phyloP scores from a whole-genome alignment of 2,888 invertebrate species.

The Toxonevra muliebris region DNA sequence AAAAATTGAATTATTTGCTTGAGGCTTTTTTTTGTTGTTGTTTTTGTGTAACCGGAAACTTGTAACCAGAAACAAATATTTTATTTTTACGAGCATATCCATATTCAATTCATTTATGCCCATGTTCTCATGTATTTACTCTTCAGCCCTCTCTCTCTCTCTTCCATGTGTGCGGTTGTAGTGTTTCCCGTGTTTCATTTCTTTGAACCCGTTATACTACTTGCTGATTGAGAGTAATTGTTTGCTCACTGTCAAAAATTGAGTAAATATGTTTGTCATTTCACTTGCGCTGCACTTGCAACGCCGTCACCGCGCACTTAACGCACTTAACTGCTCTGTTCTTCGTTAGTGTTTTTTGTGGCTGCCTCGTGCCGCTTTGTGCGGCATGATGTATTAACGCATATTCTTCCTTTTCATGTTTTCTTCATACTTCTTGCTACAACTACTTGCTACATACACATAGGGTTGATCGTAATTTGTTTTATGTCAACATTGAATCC shows the following conservation, averaged over 20 bases:
- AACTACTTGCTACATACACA: background rate
- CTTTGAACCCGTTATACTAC: slow-evolving; percentile 42
- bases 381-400: slow-evolving; percentile 28
- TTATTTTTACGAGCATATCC: slow-evolving; percentile 44
- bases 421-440: background rate
- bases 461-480: slow-evolving; percentile 37
- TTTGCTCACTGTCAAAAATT: slow-evolving; percentile 60
- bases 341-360: slow-evolving; percentile 4
- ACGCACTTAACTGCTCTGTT: slow-evolving; percentile 33
- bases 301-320: slow-evolving; percentile 42
- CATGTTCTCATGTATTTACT: slow-evolving; percentile 6
- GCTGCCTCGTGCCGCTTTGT: slow-evolving; percentile 26
- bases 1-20: slow-evolving; percentile 62
- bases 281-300: slow-evolving; percentile 44
- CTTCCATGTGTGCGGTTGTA: slow-evolving; percentile 28
- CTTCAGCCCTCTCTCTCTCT: slow-evolving; percentile 54
- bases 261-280: slow-evolving; percentile 62
- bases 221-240: slow-evolving; percentile 46
- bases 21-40: too few species aligned
- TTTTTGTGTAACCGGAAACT: slow-evolving; percentile 46
- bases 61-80: slow-evolving; percentile 60
- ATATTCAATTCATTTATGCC: slow-evolving; percentile 3
- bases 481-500: slow-evolving; percentile 40
- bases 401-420: background rate
- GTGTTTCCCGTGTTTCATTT: slow-evolving; percentile 48